Evolutionary conservation across 2,113 vertebrate genomes (phyloP), one percentile per base, ranked within the genome.

Genomic region (Elaphurus davidianus): DNA sequence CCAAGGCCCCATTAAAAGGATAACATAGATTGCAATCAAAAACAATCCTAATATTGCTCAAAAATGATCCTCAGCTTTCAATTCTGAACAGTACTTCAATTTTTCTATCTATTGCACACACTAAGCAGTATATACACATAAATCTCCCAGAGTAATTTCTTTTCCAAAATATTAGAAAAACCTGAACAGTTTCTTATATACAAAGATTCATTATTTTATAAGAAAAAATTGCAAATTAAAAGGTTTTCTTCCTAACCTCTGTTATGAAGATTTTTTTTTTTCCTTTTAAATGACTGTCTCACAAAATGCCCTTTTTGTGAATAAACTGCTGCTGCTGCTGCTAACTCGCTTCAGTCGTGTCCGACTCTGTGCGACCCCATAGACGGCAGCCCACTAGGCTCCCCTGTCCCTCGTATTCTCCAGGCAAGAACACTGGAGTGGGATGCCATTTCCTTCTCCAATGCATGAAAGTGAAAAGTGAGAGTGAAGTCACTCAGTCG

Each of bases 1-100:
- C 62, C 79, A 76, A 98, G 96, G 92, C 7, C n/a, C 82, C 67
- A 97, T 94, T 94, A 89, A 95, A 90, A 55, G 59, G 43, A 95
- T 27, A 91, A 54, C 59, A 97, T 60, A 91, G 76, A 94, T 28
- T 78, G 21, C 45, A 45, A 82, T 50, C 0, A 67, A 78, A 97
- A 94, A 83, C 30, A 89, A 91, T 67, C 36, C 45, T 79, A 54
- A 83, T 81, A 87, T 21, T 54, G 57, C 85, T 91, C 47, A 78
- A 43, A 97, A 98, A 91, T 64, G 40, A 92, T 94, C 55, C 82
- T 89, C 10, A 55, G 59, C 17, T 82, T 92, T 95, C 50, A 83
- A 3, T 36, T 30, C 6, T 78, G 43, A 85, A 40, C 40, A 91
- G 45, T 33, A 40, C 54, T 87, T 91, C 52, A 59, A 82, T 81